Evolutionary conservation across 1,140 invertebrate species (phyloP).

Genomic region (Drosophila athabasca): DNA sequence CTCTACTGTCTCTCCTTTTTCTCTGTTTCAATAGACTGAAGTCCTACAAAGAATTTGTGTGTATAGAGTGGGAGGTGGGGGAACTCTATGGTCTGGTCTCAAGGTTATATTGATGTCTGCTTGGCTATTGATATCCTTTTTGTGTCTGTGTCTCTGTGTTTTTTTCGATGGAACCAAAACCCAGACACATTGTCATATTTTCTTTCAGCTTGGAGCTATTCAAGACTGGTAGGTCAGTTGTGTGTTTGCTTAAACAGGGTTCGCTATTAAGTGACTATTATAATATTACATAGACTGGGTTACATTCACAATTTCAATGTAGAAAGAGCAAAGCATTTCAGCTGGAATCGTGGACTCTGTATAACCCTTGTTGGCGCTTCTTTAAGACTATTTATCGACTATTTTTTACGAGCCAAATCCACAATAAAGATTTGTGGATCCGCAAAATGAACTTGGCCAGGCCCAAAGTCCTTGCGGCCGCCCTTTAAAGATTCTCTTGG

Average conservation of each 20-base stretch:
- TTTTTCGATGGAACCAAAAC: slow-evolving; percentile 6
- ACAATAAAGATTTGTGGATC: no score
- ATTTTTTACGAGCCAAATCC: no score
- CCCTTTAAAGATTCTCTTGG: slow-evolving; percentile 9
- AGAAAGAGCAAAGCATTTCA: no score
- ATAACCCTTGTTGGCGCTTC: no score
- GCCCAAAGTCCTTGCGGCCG: neutral
- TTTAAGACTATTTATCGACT: no score
- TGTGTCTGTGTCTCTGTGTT: slow-evolving; percentile 5
- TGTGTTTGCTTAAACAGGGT: neutral
- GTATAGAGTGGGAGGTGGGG: neutral
- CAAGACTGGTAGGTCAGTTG: no score
- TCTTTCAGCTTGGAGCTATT: neutral
- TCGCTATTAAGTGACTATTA: neutral
- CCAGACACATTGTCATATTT: slow-evolving; percentile 26
- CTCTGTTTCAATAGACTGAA: slow-evolving; percentile 4
- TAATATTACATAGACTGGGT: no score
- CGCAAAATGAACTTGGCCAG: no score
- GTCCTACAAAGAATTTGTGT: neutral
- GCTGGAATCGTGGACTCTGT: no score
- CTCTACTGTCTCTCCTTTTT: neutral
- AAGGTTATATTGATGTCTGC: slow-evolving; percentile 33
- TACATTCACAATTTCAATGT: no score
- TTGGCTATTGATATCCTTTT: slow-evolving; percentile 13
- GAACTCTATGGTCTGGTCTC: neutral